These are phyloP conservation scores for Chymomyza costata DNA, from an alignment of 1,140 invertebrate species.

Conservation along the genomic window DNA sequence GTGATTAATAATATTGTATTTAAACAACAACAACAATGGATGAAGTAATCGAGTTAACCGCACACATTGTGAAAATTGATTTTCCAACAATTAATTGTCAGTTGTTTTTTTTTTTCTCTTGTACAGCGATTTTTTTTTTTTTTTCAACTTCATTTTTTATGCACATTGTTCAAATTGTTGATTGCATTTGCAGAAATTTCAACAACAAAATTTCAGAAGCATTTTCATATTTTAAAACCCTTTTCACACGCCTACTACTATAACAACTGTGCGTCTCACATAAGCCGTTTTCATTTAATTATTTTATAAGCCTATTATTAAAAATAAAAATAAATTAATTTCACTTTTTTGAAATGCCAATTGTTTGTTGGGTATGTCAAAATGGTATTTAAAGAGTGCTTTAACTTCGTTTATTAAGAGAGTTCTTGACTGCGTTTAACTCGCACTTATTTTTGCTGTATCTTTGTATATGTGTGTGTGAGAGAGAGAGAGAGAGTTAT, in stretches of 20 bases:
- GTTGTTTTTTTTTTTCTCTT: conserved; percentile 12
- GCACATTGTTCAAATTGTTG: too few relatives aligned
- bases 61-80: conserved; percentile 37
- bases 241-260: conserved; percentile 19
- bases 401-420: conserved; percentile 67
- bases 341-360: conserved; percentile 37
- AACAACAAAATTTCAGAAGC: conserved; percentile 30
- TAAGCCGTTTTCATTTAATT: conserved; percentile 50
- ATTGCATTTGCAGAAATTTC: too few relatives aligned
- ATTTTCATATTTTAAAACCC: conserved; percentile 32
- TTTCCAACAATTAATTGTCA: conserved; percentile 55
- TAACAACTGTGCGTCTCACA: conserved; percentile 7
- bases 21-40: conserved; percentile 1
- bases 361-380: conserved; percentile 49
- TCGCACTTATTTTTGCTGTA: conserved; percentile 33
- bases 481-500: too few relatives aligned
- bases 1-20: too few relatives aligned
- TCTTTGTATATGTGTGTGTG: conserved; percentile 48
- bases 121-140: too few relatives aligned
- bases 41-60: conserved; percentile 41
- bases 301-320: conserved; percentile 63
- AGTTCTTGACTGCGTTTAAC: conserved; percentile 33
- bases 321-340: conserved; percentile 57
- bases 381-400: conserved; percentile 53
- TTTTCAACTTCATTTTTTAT: too few relatives aligned